These are phyloP conservation scores for Drosophila sordidula DNA, from an alignment of 2,888 invertebrate species.

Conservation along the genomic window DNA sequence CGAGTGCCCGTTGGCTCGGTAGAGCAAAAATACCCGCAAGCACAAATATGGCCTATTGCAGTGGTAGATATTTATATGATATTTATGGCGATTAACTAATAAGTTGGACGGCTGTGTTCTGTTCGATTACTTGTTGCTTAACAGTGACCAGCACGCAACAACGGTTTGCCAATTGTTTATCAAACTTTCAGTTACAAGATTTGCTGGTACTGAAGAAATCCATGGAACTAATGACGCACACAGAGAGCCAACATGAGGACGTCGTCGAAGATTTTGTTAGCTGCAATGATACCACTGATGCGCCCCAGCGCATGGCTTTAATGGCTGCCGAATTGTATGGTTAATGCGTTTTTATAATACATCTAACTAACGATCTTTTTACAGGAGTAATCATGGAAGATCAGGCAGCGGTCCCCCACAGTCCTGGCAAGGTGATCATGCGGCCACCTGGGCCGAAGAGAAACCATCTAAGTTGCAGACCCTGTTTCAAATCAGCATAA, in stretches of 20 bases:
- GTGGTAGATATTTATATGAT: conserved; percentile 51
- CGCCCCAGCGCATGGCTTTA: conserved; percentile 73
- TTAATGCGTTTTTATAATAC: neutral
- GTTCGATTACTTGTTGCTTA: conserved; percentile 1
- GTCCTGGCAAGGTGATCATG: conserved; percentile 35
- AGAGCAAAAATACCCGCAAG: conserved; percentile 1
- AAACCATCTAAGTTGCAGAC: conserved; percentile 89
- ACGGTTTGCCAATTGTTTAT: conserved; percentile 84
- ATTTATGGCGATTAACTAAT: neutral
- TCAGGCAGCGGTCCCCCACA: conserved; percentile 8
- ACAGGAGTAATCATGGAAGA: conserved; percentile 20
- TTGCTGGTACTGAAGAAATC: conserved; percentile 87
- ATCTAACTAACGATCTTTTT: neutral
- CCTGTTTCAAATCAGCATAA: conserved; percentile 91
- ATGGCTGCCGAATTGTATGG: conserved; percentile 77
- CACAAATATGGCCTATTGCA: conserved; percentile 63
- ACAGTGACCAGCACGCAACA: conserved; percentile 61
- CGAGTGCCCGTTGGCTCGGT: conserved; percentile 18
- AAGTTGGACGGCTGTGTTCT: neutral
- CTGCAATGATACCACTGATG: conserved; percentile 26
- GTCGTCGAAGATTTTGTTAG: neutral
- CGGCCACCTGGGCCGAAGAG: conserved; percentile 69
- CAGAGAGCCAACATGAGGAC: conserved; percentile 9
- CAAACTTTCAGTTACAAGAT: conserved; percentile 89
- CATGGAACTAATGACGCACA: conserved; percentile 64